These are phyloP conservation scores for Bhutanitis thaidina DNA, from an alignment of 2,888 invertebrate species.

Conservation along the genomic window DNA sequence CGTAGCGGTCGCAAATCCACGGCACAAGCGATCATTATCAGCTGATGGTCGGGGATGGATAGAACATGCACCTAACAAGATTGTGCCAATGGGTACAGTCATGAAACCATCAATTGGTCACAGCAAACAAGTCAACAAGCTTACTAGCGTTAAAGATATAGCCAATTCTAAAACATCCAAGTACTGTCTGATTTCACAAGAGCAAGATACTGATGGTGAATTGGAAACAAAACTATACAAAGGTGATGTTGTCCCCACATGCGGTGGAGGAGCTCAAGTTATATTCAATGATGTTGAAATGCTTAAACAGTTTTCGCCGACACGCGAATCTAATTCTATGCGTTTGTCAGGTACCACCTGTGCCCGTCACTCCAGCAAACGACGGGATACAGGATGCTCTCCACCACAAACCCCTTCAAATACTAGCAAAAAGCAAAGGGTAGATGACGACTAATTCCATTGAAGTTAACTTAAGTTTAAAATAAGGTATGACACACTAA, in stretches of 20 bases:
- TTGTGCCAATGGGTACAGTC: conserved; percentile 92
- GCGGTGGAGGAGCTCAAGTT: conserved; percentile 96
- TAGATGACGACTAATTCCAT: conserved; percentile 51
- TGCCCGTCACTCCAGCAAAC: conserved; percentile 65
- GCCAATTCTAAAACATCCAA: conserved; percentile 86
- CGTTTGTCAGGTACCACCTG: conserved; percentile 48
- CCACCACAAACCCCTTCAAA: conserved; percentile 69
- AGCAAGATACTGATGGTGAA: conserved; percentile 94
- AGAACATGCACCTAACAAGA: conserved; percentile 90
- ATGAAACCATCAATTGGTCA: conserved; percentile 91
- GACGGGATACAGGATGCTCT: conserved; percentile 59
- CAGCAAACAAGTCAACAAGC: conserved; percentile 90
- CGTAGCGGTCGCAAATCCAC: conserved; percentile 83
- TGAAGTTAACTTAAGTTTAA: conserved; percentile 14
- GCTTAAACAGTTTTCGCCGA: conserved; percentile 89
- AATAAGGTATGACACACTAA: neutral
- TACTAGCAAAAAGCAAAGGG: conserved; percentile 67
- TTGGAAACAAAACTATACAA: conserved; percentile 95
- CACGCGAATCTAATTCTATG: conserved; percentile 45
- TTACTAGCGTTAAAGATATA: conserved; percentile 89
- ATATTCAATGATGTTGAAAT: conserved; percentile 97
- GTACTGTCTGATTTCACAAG: conserved; percentile 96
- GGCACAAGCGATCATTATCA: conserved; percentile 90
- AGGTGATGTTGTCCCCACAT: conserved; percentile 96
- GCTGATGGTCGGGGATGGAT: conserved; percentile 89